These are phyloP conservation scores for Taeniopygia guttata DNA, from an alignment of 2,797 vertebrate species.

Conservation along the genomic window DNA sequence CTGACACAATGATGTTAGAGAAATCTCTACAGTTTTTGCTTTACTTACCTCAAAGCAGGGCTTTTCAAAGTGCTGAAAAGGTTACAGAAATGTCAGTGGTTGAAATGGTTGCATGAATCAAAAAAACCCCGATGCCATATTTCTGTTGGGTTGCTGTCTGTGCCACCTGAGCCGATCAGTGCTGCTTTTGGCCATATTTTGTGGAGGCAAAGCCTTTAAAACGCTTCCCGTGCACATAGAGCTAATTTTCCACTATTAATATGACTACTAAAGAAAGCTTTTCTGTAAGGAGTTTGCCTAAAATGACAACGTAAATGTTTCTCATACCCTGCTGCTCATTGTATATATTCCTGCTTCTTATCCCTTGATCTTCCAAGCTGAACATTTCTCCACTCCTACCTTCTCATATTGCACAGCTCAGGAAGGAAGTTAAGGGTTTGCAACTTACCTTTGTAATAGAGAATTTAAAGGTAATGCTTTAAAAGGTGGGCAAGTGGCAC, in stretches of 20 bases:
- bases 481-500: background rate
- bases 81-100: background rate
- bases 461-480: background rate
- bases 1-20: background rate
- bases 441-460: background rate
- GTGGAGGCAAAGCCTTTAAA: background rate
- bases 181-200: conserved; percentile 17
- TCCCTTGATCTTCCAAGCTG: background rate
- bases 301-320: background rate
- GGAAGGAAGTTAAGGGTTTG: background rate
- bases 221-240: background rate
- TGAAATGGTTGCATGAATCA: background rate
- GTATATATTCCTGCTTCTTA: background rate
- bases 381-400: background rate
- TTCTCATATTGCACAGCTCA: background rate
- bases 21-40: background rate
- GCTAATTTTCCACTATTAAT: conserved; percentile 1
- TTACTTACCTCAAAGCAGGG: conserved; percentile 20
- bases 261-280: background rate
- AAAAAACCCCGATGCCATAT: background rate
- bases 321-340: background rate
- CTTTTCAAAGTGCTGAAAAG: conserved; percentile 4
- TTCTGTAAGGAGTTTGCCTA: background rate
- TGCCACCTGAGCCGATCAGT: background rate
- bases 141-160: background rate